phyloP scores from a whole-genome alignment of 2,797 vertebrate species.

The Podarcis lilfordi region DNA sequence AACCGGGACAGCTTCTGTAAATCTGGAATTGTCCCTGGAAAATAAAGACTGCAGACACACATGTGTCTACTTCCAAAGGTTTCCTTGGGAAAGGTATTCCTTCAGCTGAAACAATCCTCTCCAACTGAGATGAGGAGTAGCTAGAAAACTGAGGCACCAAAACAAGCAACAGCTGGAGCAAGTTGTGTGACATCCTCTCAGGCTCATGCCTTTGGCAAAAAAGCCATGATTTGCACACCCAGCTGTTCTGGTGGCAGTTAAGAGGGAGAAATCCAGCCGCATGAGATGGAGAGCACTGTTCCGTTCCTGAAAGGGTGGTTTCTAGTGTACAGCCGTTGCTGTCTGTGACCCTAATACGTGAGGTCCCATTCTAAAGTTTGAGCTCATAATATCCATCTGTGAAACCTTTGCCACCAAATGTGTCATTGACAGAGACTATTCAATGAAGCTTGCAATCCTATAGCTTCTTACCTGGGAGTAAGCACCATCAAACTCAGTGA shows the following conservation, averaged over 20 bases:
- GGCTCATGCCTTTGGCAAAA: background rate
- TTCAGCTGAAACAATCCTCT: background rate
- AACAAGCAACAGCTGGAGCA: background rate
- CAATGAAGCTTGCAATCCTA: background rate
- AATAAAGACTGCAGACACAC: background rate
- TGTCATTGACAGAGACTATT: background rate
- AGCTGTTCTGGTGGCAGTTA: constrained; percentile 31
- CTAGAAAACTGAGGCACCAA: background rate
- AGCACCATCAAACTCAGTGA: background rate
- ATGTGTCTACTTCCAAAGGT: background rate
- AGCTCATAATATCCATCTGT: background rate
- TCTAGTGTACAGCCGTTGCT: constrained; percentile 14
- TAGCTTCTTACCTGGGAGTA: background rate
- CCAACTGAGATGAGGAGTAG: background rate
- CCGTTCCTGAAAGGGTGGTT: constrained; percentile 24
- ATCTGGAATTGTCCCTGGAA: too few species aligned
- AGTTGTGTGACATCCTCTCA: background rate
- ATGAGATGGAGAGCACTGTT: background rate
- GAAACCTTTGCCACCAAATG: background rate
- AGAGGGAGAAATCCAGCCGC: constrained; percentile 31
- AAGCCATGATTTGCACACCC: background rate
- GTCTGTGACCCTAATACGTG: background rate
- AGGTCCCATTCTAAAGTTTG: background rate
- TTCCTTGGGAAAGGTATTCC: background rate
- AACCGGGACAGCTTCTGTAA: too few species aligned